Percentiles rank a stretch among this genome's conserved stretches.
phyloP scores from a whole-genome alignment of 92 coral and sea anemone species.

The Phenganax marumi region DNA sequence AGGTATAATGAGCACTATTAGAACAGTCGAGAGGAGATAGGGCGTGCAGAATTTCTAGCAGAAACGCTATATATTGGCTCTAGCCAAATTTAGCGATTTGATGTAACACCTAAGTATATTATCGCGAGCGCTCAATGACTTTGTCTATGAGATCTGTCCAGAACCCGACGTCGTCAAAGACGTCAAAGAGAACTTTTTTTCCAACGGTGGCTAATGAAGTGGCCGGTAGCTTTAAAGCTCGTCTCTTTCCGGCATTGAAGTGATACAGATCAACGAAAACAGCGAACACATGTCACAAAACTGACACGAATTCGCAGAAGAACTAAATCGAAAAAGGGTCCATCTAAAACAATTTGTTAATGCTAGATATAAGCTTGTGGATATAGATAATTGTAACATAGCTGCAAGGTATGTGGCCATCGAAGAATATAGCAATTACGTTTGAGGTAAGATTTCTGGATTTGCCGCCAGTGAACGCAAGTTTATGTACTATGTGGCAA shows the following conservation, averaged over 20 bases:
- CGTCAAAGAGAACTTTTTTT: background rate
- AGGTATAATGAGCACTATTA: too few species aligned
- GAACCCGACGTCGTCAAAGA: background rate
- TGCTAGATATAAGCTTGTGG: background rate
- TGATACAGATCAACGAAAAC: background rate
- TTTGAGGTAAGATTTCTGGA: slow-evolving; percentile 11
- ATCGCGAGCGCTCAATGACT: background rate
- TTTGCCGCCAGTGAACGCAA: background rate
- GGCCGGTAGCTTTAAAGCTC: slow-evolving; percentile 22
- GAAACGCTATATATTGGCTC: background rate
- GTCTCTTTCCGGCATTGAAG: slow-evolving; percentile 24
- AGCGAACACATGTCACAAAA: background rate
- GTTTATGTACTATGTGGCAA: background rate
- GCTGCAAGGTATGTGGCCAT: background rate
- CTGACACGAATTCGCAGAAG: background rate
- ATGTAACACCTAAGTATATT: background rate
- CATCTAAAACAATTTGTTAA: background rate
- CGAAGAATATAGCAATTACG: background rate
- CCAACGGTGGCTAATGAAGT: background rate
- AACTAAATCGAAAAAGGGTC: background rate
- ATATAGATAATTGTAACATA: background rate
- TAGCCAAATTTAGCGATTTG: background rate
- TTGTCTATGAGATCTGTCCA: background rate
- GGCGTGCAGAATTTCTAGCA: too few species aligned
- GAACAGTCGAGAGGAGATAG: too few species aligned